Percentiles rank a stretch among this genome's conserved stretches.
These are phyloP conservation scores for Meles meles DNA, from an alignment of 2,113 vertebrate species.

Conservation along the genomic window DNA sequence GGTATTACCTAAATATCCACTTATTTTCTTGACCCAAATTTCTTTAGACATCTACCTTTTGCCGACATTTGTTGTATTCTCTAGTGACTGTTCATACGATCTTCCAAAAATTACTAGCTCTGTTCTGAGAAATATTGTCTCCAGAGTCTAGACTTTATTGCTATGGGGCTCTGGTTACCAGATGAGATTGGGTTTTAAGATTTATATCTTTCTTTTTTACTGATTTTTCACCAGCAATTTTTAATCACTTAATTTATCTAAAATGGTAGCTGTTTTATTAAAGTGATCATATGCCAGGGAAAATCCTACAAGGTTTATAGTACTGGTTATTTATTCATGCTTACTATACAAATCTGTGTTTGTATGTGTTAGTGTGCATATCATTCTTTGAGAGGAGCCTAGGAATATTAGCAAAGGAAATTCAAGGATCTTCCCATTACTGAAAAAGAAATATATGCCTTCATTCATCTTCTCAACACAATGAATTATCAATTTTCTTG, in stretches of 20 bases:
- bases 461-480: conserved; percentile 42
- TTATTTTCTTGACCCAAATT: not conserved
- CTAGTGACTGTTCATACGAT: not conserved
- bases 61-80: not conserved
- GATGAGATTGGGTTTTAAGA: not conserved
- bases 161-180: not conserved
- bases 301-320: not conserved
- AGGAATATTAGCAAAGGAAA: not conserved
- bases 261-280: not conserved
- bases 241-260: not conserved
- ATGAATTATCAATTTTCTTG: conserved; percentile 49
- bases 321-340: not conserved
- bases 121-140: not conserved
- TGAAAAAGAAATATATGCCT: conserved; percentile 29
- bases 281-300: not conserved
- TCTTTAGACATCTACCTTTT: not conserved
- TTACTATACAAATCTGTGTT: not conserved
- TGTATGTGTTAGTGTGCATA: not conserved
- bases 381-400: not conserved
- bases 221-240: not conserved
- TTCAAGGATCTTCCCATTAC: not conserved
- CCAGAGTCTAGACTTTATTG: not conserved
- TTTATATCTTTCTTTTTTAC: not conserved
- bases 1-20: not conserved
- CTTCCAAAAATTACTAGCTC: not conserved